Percentiles rank a stretch among this genome's conserved stretches.
Evolutionary conservation across 1,140 invertebrate genomes (phyloP).

Genomic region (Magallana angulata): DNA sequence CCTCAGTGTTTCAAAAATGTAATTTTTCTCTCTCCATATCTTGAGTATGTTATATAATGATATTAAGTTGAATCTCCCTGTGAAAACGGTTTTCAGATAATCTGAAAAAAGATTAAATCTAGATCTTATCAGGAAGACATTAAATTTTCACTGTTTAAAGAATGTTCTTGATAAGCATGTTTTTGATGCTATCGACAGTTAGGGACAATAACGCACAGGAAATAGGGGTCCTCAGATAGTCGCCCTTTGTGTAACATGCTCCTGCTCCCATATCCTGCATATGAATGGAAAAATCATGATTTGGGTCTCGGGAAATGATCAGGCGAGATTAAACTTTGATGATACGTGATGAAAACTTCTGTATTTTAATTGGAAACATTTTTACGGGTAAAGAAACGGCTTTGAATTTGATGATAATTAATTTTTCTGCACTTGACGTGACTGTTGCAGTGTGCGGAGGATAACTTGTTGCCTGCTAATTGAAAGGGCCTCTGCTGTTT

Average conservation of each 20-base stretch:
- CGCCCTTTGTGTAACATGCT: not conserved
- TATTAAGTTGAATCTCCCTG: not conserved
- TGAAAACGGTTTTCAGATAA: conserved; percentile 13
- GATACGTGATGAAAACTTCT: conserved; percentile 23
- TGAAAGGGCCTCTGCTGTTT: conserved; percentile 8
- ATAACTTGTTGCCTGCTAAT: conserved; percentile 32
- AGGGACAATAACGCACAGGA: conserved; percentile 16
- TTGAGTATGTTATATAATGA: not conserved
- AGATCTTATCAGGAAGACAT: conserved; percentile 8
- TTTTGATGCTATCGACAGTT: conserved; percentile 3
- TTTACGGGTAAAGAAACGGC: not conserved
- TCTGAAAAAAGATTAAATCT: conserved; percentile 18
- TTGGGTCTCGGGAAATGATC: conserved; percentile 18
- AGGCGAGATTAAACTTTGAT: conserved; percentile 30
- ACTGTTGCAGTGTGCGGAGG: not conserved
- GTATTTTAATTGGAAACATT: conserved; percentile 26
- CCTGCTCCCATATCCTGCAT: conserved; percentile 26
- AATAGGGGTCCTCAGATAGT: conserved; percentile 10
- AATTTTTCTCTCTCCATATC: not conserved
- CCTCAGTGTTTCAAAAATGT: too few species aligned
- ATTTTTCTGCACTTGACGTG: conserved; percentile 31
- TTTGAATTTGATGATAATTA: conserved; percentile 33
- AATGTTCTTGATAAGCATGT: not conserved
- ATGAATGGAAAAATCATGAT: conserved; percentile 20
- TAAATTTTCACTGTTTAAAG: conserved; percentile 32